Conservation (phyloP, 1,140 invertebrate species). For the Drosophila micromelanica region DNA sequence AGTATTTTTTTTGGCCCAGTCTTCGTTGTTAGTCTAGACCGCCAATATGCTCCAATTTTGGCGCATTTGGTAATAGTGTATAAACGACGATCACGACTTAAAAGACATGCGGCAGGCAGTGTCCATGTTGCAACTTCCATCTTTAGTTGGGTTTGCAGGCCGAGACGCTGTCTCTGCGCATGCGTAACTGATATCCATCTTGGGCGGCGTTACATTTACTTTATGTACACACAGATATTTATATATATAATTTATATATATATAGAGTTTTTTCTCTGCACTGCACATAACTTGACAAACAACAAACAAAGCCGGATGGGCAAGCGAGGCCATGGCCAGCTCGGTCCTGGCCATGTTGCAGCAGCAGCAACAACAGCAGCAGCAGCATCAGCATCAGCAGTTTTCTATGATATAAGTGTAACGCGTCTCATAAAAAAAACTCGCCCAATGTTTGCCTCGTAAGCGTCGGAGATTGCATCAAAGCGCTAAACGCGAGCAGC, state of each 20-base stretch:
- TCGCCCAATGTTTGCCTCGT: conserved; percentile 33
- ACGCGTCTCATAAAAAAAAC: conserved; percentile 45
- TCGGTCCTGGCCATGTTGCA: background rate
- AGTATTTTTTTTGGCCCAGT: no score
- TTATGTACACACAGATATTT: conserved; percentile 24
- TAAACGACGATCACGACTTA: background rate
- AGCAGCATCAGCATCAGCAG: conserved; percentile 6
- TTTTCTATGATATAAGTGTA: conserved; percentile 44
- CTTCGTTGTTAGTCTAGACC: no score
- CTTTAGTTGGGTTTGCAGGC: conserved; percentile 1
- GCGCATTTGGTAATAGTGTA: conserved; percentile 4
- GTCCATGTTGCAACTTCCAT: conserved; percentile 1
- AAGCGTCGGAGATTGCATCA: conserved; percentile 51
- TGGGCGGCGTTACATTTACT: conserved; percentile 68
- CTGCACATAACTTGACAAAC: conserved; percentile 73
- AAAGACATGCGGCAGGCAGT: background rate
- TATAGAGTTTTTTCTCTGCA: conserved; percentile 36
- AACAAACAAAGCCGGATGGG: conserved; percentile 67
- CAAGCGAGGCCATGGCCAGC: conserved; percentile 7
- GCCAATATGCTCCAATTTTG: background rate
- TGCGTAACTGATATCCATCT: conserved; percentile 78
- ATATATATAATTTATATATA: conserved; percentile 3
- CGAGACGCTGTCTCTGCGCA: conserved; percentile 47
- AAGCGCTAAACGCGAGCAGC: conserved; percentile 29
- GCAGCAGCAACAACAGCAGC: conserved; percentile 9